Base-by-base conservation (phyloP, 2,888 invertebrate species). In the Antheraea yamamai region DNA sequence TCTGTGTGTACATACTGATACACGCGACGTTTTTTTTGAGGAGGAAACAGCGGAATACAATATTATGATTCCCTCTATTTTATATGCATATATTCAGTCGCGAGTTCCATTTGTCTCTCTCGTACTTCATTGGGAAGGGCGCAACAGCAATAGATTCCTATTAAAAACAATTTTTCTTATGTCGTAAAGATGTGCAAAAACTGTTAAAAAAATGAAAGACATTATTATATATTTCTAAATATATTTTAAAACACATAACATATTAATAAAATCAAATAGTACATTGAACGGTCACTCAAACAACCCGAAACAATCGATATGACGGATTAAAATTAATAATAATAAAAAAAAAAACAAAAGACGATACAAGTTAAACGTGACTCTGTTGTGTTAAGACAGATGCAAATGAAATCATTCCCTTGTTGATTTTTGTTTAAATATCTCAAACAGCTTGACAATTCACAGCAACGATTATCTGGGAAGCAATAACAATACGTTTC, bases 151-250 rank as follows among this genome's bases (percentile, higher is more conserved):
- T 47, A 47, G 47, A 12, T 47, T 47, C 47, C 47, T 47, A 47
- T 47, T 47, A 47, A 12, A 10, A 12, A 2, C 10, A 4, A 39
- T 39, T 2, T 10, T 47, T 47, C 0, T 12, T 12, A 47, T 47
- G 47, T 47, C 0, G 1, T 10, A 39, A 39, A 6, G 6, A 39
- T 39, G 55, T 18, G 18, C 7, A 55, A 3, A 7, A 52, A 52
- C 10, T 7, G 12, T 26, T 78, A 79, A 78, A 81, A 81, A 83
- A 78, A 75, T 79, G 55, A 73, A 20, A 16, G 26, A 52, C 73
- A 52, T 66, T 26, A 10, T 47, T 26, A 30, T 30, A 16, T 66
- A 66, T 66, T 66, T 30, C 30, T 66, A 66, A 66, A 66, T 66
- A 30, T 30, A 66, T 66, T 30, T 66, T 47, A 47, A 66, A 66